These are phyloP conservation scores for Patella caerulea DNA, from an alignment of 2,888 invertebrate genomes.

Conservation along the genomic window DNA sequence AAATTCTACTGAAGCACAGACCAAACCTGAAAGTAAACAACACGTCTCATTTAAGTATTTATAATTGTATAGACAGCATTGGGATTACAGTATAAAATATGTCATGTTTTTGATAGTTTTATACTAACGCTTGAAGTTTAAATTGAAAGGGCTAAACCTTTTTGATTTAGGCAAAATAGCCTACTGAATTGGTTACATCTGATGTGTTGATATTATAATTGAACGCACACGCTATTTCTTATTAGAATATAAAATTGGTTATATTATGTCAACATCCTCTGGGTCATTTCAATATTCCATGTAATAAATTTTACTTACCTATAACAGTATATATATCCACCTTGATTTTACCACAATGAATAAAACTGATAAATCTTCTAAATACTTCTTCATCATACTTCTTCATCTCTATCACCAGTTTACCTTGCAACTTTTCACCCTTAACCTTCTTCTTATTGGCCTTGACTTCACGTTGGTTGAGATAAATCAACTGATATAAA, in stretches of 20 bases:
- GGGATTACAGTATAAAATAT: too few species aligned
- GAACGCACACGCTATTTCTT: too few species aligned
- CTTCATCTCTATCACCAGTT: slow-evolving; percentile 1
- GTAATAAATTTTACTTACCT: neutral
- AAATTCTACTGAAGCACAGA: slow-evolving; percentile 1
- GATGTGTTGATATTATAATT: too few species aligned
- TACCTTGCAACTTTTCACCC: neutral
- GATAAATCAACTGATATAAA: neutral
- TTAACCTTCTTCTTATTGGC: slow-evolving; percentile 1
- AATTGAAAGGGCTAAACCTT: too few species aligned
- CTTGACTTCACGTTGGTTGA: neutral
- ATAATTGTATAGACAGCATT: too few species aligned
- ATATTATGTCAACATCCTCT: too few species aligned
- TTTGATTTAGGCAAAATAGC: too few species aligned
- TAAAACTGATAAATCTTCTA: slow-evolving; percentile 11
- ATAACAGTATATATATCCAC: neutral
- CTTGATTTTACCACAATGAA: slow-evolving; percentile 6
- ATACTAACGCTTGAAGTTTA: too few species aligned
- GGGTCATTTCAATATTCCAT: neutral
- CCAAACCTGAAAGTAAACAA: neutral
- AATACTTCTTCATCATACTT: slow-evolving; percentile 6
- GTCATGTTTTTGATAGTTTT: too few species aligned
- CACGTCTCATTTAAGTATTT: too few species aligned
- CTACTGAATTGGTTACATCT: too few species aligned
- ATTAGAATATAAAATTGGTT: too few species aligned